Evolutionary conservation across 1,140 invertebrate species (phyloP).

Genomic region (Pseudachorutes palmiensis): DNA sequence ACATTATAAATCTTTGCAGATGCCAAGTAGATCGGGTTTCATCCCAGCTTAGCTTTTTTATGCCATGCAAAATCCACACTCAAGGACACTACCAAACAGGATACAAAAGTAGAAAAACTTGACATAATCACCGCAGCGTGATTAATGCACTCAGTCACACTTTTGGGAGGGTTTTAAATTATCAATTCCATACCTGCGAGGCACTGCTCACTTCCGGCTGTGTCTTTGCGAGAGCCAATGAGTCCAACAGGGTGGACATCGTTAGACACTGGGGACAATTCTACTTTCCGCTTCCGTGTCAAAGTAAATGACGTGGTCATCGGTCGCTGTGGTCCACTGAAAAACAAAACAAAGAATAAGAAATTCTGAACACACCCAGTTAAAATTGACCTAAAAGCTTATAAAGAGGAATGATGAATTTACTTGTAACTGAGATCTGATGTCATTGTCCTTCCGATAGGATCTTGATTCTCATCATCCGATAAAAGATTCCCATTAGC

Average conservation of each 20-base stretch:
- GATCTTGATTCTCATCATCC: constrained; percentile 30
- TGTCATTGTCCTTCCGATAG: no score
- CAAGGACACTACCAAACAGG: no score
- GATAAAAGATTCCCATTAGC: constrained; percentile 26
- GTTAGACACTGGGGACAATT: constrained; percentile 42
- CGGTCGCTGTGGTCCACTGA: constrained; percentile 14
- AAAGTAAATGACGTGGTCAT: constrained; percentile 42
- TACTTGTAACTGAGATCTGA: constrained; percentile 16
- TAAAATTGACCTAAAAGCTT: no score
- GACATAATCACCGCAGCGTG: no score
- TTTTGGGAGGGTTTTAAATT: no score
- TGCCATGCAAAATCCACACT: no score
- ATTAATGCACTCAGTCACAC: no score
- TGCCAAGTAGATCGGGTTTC: no score
- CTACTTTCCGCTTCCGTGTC: constrained; percentile 46
- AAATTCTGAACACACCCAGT: not conserved
- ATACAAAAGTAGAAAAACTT: no score
- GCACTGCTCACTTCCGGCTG: constrained; percentile 33
- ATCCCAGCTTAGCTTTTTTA: no score
- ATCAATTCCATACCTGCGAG: constrained; percentile 22
- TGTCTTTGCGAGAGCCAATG: constrained; percentile 23
- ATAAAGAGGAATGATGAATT: not conserved
- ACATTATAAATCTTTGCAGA: no score
- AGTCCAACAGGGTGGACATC: constrained; percentile 32
- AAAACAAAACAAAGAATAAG: not conserved